Percentiles rank a stretch among this genome's conserved stretches.
Evolutionary conservation across 2,113 vertebrate species (phyloP).

Genomic region (Ailurus styani): DNA sequence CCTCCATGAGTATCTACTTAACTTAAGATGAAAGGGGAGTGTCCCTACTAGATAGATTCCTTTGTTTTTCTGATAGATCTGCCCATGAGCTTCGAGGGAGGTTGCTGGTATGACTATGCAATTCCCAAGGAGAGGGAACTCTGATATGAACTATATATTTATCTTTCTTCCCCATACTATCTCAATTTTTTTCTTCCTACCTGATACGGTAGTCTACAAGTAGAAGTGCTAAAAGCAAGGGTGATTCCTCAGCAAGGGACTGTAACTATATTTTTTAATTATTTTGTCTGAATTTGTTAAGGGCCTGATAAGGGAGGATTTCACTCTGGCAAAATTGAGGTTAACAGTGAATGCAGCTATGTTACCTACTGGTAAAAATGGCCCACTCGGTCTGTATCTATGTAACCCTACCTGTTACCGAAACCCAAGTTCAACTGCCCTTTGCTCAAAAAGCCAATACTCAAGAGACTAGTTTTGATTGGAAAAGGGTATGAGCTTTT

Average conservation of each 20-base stretch:
- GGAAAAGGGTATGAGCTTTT: background rate
- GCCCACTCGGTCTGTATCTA: background rate
- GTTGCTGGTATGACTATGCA: background rate
- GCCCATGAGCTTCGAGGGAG: background rate
- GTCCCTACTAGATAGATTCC: background rate
- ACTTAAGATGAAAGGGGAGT: background rate
- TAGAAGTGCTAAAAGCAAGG: background rate
- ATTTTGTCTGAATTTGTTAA: background rate
- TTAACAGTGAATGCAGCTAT: background rate
- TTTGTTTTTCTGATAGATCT: background rate
- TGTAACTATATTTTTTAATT: background rate
- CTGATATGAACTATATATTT: background rate
- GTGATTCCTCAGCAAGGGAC: background rate
- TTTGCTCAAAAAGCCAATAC: background rate
- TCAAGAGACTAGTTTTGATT: background rate
- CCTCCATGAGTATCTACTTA: background rate
- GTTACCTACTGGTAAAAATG: background rate
- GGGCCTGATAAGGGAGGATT: background rate
- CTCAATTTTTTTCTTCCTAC: background rate
- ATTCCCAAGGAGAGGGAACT: background rate
- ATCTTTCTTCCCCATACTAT: background rate
- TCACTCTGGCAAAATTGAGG: background rate
- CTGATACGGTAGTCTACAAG: background rate
- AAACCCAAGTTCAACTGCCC: background rate
- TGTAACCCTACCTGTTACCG: background rate